Conservation (phyloP, 1,140 invertebrate species). For the Scaptomyza pallida region DNA sequence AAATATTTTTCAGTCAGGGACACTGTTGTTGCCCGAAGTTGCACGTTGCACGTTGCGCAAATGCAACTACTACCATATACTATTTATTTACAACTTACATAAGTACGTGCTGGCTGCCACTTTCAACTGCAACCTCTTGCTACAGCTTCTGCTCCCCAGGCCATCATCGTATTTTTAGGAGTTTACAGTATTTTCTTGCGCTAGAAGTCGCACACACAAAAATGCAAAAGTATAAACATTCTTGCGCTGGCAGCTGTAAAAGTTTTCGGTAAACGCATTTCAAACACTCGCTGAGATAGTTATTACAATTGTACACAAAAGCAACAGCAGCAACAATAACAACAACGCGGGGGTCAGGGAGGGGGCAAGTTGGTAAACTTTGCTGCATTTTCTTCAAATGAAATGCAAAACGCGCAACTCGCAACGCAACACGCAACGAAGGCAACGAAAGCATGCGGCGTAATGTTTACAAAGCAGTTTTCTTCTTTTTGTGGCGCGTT, state of each 20-base stretch:
- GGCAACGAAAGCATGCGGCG: neutral
- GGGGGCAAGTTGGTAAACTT: constrained; percentile 47
- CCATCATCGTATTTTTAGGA: neutral
- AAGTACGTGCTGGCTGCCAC: constrained; percentile 42
- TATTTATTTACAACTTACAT: constrained; percentile 52
- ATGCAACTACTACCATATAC: constrained; percentile 43
- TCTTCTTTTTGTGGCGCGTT: constrained; percentile 49
- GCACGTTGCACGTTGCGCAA: constrained; percentile 23
- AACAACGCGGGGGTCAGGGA: constrained; percentile 26
- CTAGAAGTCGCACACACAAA: constrained; percentile 48
- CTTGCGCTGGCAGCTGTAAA: constrained; percentile 69
- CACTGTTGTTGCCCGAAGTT: neutral
- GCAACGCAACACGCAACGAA: constrained; percentile 5
- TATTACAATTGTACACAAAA: constrained; percentile 75
- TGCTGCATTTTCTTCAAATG: constrained; percentile 70
- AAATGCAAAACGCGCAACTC: constrained; percentile 74
- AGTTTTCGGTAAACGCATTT: constrained; percentile 81
- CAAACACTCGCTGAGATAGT: constrained; percentile 81
- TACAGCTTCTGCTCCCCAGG: no score
- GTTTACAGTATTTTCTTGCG: constrained; percentile 25
- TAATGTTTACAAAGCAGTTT: constrained; percentile 72
- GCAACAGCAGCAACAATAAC: constrained; percentile 34
- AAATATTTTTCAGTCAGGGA: constrained; percentile 23
- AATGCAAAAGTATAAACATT: constrained; percentile 69
- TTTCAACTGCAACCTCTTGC: neutral